A percentile compares a stretch with the other conserved stretches of the same genome.
Conservation (phyloP, 2,797 vertebrate species). For the Crenuchus spilurus region DNA sequence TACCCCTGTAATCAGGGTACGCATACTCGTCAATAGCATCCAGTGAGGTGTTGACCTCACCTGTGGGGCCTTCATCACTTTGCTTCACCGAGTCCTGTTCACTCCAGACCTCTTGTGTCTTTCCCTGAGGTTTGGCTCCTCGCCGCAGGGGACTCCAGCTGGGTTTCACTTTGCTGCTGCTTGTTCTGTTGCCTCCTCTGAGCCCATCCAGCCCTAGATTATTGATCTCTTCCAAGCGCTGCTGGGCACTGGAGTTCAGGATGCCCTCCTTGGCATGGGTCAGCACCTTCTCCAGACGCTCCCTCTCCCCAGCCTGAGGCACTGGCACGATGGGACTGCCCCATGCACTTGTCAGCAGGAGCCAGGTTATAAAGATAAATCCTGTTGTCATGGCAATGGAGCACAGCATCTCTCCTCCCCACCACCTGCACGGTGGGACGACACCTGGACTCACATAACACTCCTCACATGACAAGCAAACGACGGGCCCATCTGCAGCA, state of each 20-base stretch:
- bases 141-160: constrained; percentile 73
- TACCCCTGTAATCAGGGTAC: constrained; percentile 96
- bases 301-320: constrained; percentile 64
- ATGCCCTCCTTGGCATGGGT: constrained; percentile 71
- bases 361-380: constrained; percentile 89
- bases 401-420: constrained; percentile 88
- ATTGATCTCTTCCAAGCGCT: constrained; percentile 80
- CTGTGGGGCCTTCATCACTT: constrained; percentile 79
- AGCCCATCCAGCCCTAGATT: constrained; percentile 76
- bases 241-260: constrained; percentile 71
- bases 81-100: constrained; percentile 74
- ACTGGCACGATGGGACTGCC: constrained; percentile 87
- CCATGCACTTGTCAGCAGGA: constrained; percentile 83
- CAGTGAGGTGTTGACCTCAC: constrained; percentile 79
- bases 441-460: constrained; percentile 87
- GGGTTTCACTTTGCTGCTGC: constrained; percentile 76
- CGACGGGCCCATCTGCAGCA: constrained; percentile 85
- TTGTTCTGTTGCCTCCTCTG: constrained; percentile 78
- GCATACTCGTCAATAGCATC: constrained; percentile 92
- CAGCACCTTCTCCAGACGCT: constrained; percentile 58
- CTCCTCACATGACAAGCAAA: constrained; percentile 77
- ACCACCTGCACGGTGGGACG: constrained; percentile 81
- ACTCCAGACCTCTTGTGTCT: constrained; percentile 77
- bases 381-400: constrained; percentile 92
- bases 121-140: constrained; percentile 71